phyloP scores from a whole-genome alignment of 2,888 invertebrate genomes.

The Nomada ruficornis region DNA sequence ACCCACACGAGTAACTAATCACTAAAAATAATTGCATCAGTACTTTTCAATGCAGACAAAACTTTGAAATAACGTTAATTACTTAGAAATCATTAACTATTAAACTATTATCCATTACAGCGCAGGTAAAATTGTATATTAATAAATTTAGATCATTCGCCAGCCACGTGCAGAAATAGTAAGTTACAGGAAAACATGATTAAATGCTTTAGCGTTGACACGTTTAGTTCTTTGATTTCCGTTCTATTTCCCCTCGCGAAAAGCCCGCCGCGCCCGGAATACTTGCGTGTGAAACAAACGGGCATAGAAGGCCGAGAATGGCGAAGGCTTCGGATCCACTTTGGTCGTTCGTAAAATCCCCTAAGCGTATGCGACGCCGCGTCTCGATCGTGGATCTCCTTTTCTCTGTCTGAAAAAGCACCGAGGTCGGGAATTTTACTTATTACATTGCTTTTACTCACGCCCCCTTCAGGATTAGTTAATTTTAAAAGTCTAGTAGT shows the following conservation, averaged over 20 bases:
- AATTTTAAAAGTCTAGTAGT: constrained; percentile 40
- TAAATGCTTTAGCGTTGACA: constrained; percentile 5
- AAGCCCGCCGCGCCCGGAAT: background rate
- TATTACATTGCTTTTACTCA: constrained; percentile 30
- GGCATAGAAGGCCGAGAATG: constrained; percentile 14
- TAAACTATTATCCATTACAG: too few relatives aligned
- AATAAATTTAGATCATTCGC: too few relatives aligned
- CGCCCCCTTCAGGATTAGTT: constrained; percentile 30
- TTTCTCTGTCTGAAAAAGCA: constrained; percentile 25
- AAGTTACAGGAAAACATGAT: too few relatives aligned
- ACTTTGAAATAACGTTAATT: too few relatives aligned
- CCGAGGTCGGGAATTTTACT: constrained; percentile 46
- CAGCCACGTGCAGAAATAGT: too few relatives aligned
- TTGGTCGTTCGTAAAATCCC: constrained; percentile 42
- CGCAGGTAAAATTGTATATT: too few relatives aligned
- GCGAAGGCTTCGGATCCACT: constrained; percentile 55
- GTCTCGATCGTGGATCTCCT: constrained; percentile 34
- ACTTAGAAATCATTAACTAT: too few relatives aligned
- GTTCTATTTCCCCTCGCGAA: constrained; percentile 20
- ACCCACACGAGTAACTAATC: too few relatives aligned
- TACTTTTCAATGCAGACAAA: too few relatives aligned
- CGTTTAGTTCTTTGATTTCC: constrained; percentile 20
- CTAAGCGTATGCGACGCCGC: constrained; percentile 25
- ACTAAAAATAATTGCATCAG: too few relatives aligned
- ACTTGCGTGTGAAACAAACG: constrained; percentile 27